Conservation (phyloP, 1,140 invertebrate genomes). For the Pteromalus puparum region DNA sequence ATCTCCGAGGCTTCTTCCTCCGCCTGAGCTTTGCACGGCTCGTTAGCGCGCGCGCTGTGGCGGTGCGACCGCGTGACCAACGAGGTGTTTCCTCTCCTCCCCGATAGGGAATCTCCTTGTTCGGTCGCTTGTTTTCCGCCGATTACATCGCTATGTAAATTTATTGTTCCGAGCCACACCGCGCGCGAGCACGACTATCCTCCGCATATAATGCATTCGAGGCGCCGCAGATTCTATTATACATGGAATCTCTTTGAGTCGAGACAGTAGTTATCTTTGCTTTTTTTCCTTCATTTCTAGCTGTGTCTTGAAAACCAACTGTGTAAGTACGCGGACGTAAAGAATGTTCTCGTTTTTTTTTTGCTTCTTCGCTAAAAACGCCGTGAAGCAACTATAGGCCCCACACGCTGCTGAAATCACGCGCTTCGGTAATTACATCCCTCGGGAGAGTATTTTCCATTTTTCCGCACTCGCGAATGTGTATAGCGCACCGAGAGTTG, state of each 20-base stretch:
- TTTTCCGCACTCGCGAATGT: neutral
- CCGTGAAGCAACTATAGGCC: neutral
- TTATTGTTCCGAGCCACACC: slow-evolving; percentile 66
- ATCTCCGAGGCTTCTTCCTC: slow-evolving; percentile 5
- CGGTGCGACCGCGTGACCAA: slow-evolving; percentile 62
- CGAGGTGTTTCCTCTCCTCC: slow-evolving; percentile 67
- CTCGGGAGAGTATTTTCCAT: slow-evolving; percentile 2
- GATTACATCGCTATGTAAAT: slow-evolving; percentile 74
- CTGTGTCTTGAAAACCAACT: too few relatives aligned
- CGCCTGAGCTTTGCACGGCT: slow-evolving; percentile 59
- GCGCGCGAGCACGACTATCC: slow-evolving; percentile 27
- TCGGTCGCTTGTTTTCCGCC: slow-evolving; percentile 71
- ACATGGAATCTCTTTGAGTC: too few relatives aligned
- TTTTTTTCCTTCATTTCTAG: too few relatives aligned
- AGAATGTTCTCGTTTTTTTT: slow-evolving; percentile 6
- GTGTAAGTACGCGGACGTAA: too few relatives aligned
- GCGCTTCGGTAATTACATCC: slow-evolving; percentile 21
- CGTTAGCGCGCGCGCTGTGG: slow-evolving; percentile 63
- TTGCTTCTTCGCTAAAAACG: neutral
- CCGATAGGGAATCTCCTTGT: slow-evolving; percentile 72
- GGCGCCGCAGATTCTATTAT: neutral
- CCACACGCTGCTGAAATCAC: neutral
- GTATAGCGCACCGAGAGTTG: neutral
- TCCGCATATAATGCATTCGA: neutral
- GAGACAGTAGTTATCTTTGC: too few relatives aligned